Evolutionary conservation across 2,888 invertebrate genomes (phyloP).

Genomic region (Linhomoeus sp.): DNA sequence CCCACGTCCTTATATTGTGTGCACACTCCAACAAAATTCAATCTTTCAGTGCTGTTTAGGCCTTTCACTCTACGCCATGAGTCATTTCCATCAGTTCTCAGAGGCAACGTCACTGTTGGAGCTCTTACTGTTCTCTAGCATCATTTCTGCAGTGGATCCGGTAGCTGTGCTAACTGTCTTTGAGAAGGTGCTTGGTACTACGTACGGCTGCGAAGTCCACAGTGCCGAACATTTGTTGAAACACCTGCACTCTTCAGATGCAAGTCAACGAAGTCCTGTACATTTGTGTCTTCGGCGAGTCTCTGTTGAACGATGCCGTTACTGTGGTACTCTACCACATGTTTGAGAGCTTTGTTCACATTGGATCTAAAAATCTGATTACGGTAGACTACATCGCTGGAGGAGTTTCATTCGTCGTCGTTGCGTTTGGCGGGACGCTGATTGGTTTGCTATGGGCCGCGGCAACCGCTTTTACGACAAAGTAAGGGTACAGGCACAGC

Average conservation of each 20-base stretch:
- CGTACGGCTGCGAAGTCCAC: no score
- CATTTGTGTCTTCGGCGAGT: conserved; percentile 95
- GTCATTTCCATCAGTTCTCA: conserved; percentile 19
- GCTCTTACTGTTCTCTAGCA: conserved; percentile 19
- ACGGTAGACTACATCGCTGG: conserved; percentile 8
- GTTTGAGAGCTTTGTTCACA: neutral
- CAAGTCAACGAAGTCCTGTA: conserved; percentile 32
- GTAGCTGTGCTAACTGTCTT: conserved; percentile 26
- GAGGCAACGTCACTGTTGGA: conserved; percentile 13
- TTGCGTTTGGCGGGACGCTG: conserved; percentile 19
- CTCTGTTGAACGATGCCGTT: conserved; percentile 87
- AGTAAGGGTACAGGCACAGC: no score
- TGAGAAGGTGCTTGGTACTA: conserved; percentile 16
- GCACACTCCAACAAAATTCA: no score
- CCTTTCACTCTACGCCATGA: conserved; percentile 18
- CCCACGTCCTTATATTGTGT: no score
- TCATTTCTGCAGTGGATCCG: conserved; percentile 25
- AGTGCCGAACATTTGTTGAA: no score
- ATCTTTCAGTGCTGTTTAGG: conserved; percentile 11
- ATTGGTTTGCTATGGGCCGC: conserved; percentile 21
- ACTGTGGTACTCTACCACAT: conserved; percentile 49
- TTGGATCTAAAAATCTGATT: conserved; percentile 8
- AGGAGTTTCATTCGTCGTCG: conserved; percentile 19
- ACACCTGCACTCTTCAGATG: no score
- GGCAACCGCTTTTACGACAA: conserved; percentile 16